These are phyloP conservation scores for Pyrrhopygopsis socrates DNA, from an alignment of 2,888 invertebrate species.

Conservation along the genomic window DNA sequence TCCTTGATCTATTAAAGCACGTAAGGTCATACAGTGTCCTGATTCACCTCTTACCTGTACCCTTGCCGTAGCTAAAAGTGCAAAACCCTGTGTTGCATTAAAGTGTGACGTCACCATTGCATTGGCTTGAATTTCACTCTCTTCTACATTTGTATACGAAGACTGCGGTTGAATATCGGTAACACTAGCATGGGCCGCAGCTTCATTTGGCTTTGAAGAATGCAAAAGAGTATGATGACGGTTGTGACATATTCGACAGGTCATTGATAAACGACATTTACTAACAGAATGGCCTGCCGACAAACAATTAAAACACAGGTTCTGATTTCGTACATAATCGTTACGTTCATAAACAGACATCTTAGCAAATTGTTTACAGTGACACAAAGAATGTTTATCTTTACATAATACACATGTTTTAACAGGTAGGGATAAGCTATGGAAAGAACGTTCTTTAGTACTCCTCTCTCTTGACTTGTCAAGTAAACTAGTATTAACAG, in stretches of 20 bases:
- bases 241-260: constrained; percentile 50
- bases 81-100: background rate
- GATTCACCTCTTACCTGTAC: constrained; percentile 18
- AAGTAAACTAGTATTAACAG: background rate
- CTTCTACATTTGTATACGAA: constrained; percentile 30
- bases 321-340: constrained; percentile 28
- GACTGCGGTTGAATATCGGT: constrained; percentile 28
- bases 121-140: constrained; percentile 14
- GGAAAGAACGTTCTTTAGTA: constrained; percentile 4
- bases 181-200: constrained; percentile 17
- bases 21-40: constrained; percentile 11
- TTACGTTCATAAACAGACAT: constrained; percentile 10
- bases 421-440: background rate
- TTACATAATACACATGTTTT: constrained; percentile 26
- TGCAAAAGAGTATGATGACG: constrained; percentile 59
- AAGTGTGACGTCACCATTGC: constrained; percentile 34
- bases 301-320: constrained; percentile 57
- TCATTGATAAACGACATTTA: constrained; percentile 10
- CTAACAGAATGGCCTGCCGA: constrained; percentile 34
- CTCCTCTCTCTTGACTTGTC: background rate
- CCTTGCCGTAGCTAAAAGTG: constrained; percentile 37
- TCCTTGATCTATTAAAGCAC: too few relatives aligned
- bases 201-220: background rate
- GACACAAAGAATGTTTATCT: constrained; percentile 29
- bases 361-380: constrained; percentile 41